Base-by-base conservation (phyloP, 2,797 vertebrate species). In the Xiphophorus birchmanni region DNA sequence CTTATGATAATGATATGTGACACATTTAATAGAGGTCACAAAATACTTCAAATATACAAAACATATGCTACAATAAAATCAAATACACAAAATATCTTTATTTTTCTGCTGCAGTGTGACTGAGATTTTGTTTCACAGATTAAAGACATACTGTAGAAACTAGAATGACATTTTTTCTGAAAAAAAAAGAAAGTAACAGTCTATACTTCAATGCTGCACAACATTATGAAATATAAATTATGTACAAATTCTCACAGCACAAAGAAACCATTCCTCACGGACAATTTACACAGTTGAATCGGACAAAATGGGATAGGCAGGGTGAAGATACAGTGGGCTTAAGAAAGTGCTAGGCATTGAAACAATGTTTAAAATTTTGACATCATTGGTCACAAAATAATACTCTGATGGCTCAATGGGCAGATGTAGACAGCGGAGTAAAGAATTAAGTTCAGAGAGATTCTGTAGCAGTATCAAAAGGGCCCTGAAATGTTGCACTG, bases 211-310 rank as follows among this genome's bases (percentile, higher is more conserved):
- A 77, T 84, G 77, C 86, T 86, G 88, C 65, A 79, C 81, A 86
- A 86, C 74, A 91, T 82, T 79, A 83, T 86, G 67, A 90, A 92
- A 92, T 93, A 91, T 93, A 92, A 88, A 93, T 80, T 91, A 93
- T 93, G 73, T 92, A 93, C 90, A 94, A 45, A 83, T 83, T 89
- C 5, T 74, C 67, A 96, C 90, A 84, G 72, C 78, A 58, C 78
- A 54, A 65, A 76, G 48, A 73, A 86, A 78, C 44, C 10, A 8
- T 58, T 86, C 81, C 86, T 84, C 73, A 3, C 90, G 83, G 67
- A 79, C 78, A 76, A 65, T 73, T 86, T 50, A 80, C 73, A 88
- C 52, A 80, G 76, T 84, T 77, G 29, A 81, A 65, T 37, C 69
- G 77, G 47, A 71, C 11, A 63, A 63, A 80, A 65, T 45, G 80